Percentiles rank a stretch among this genome's conserved stretches.
phyloP scores from a whole-genome alignment of 2,797 vertebrate species.

The Spinus olivaceus region DNA sequence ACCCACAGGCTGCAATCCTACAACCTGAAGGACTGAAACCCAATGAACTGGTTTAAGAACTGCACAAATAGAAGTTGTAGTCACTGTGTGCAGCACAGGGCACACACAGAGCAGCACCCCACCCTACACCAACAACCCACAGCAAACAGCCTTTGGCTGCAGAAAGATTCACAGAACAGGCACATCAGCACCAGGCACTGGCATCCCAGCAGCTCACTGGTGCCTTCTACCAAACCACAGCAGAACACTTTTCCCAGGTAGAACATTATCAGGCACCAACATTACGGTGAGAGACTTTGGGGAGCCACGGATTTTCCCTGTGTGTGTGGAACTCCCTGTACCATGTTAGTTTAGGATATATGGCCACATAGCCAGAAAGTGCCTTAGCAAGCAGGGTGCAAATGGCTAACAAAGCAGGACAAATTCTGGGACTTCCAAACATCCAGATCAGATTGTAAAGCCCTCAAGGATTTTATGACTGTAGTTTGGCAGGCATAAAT shows the following conservation, averaged over 20 bases:
- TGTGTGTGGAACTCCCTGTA: neutral
- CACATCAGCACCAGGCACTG: neutral
- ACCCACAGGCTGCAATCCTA: neutral
- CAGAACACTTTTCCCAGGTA: neutral
- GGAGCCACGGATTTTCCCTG: neutral
- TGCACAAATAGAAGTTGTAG: accelerated
- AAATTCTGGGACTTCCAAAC: neutral
- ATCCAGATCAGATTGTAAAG: neutral
- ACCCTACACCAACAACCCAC: neutral
- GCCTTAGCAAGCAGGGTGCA: neutral
- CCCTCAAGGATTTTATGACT: neutral
- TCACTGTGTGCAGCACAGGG: neutral
- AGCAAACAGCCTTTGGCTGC: neutral
- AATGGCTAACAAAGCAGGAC: neutral
- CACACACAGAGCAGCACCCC: neutral
- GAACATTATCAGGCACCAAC: neutral
- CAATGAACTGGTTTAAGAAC: neutral
- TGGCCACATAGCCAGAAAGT: accelerated
- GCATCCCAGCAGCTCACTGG: neutral
- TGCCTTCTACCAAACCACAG: neutral
- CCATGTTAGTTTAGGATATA: neutral
- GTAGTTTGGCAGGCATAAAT: neutral
- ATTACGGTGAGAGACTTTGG: accelerated
- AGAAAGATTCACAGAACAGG: neutral
- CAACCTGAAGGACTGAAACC: neutral